Evolutionary conservation across 2,113 vertebrate species (phyloP).

Genomic region (Phrynosoma platyrhinos): DNA sequence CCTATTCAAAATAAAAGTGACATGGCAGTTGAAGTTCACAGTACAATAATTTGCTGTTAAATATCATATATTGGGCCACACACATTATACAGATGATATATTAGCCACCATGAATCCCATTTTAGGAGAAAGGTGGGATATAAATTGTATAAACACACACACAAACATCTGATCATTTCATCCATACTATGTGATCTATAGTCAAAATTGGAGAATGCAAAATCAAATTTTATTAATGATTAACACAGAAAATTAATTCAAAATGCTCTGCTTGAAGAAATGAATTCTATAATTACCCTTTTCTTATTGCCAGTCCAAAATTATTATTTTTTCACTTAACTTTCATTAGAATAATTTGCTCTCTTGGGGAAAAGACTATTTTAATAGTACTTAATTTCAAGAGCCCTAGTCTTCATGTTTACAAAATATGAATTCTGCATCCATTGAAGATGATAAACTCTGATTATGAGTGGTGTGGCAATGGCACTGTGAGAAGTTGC

Average conservation of each 20-base stretch:
- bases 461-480: no score
- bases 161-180: no score
- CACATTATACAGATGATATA: neutral
- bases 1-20: neutral
- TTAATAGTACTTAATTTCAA: neutral
- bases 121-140: no score
- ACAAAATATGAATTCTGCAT: neutral
- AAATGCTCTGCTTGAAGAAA: conserved; percentile 5
- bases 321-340: neutral
- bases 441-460: conserved; percentile 13
- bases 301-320: neutral
- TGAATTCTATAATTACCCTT: neutral
- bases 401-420: neutral
- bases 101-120: no score
- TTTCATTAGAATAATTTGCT: neutral
- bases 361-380: neutral
- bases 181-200: neutral
- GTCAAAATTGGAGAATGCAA: conserved; percentile 13
- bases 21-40: neutral
- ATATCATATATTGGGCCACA: neutral
- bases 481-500: no score
- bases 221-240: conserved; percentile 5
- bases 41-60: conserved; percentile 6
- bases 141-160: no score
- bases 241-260: conserved; percentile 28